Percentiles rank a stretch among this genome's conserved stretches.
Conservation (phyloP, 2,797 vertebrate species). For the Eulemur albifrons region DNA sequence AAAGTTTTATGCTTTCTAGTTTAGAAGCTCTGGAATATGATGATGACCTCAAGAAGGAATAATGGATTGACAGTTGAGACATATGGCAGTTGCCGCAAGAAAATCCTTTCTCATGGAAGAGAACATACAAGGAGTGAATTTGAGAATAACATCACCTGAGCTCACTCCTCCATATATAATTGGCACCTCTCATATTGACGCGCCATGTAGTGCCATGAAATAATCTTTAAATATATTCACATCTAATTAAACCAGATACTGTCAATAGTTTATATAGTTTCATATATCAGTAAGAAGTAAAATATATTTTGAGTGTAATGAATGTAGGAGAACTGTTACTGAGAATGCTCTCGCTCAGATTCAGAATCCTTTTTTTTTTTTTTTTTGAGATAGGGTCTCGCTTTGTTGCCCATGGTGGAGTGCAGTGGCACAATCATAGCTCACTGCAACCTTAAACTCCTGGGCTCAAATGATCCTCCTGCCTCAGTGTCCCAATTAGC, state of each 20-base stretch:
- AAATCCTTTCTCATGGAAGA: not conserved
- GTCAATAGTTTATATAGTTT: not conserved
- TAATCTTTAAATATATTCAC: not conserved
- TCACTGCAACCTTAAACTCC: not conserved
- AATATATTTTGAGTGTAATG: slow-evolving; percentile 7
- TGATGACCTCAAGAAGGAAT: not conserved
- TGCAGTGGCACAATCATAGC: too few relatives aligned
- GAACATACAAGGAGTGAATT: not conserved
- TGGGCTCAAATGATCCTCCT: not conserved
- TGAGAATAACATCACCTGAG: not conserved
- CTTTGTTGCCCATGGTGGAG: not conserved
- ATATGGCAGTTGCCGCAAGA: not conserved
- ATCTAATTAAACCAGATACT: not conserved
- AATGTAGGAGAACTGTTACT: not conserved
- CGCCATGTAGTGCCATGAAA: not conserved
- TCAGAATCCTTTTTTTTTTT: not conserved
- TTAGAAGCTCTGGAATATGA: not conserved
- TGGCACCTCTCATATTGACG: not conserved
- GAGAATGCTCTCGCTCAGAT: not conserved
- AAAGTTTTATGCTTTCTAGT: not conserved
- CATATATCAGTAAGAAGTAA: not conserved
- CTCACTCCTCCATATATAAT: not conserved
- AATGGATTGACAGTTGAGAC: not conserved
- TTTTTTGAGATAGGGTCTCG: not conserved
- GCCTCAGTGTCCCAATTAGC: not conserved